A percentile compares a stretch with the other conserved stretches of the same genome.
Conservation (phyloP, 2,797 vertebrate species). For the Sebastes alutus region DNA sequence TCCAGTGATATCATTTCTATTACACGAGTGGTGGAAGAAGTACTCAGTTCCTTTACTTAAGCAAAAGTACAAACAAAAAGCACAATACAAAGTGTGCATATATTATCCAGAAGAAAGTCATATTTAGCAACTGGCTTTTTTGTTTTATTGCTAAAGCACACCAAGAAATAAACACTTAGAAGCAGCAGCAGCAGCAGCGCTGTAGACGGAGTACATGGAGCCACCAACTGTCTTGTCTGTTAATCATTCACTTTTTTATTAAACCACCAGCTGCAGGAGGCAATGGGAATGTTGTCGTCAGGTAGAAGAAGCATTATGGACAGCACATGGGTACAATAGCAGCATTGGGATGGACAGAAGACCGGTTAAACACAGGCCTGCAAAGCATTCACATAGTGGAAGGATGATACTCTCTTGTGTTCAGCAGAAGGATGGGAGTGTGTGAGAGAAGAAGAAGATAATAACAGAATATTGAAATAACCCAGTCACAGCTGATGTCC, state of each 20-base stretch:
- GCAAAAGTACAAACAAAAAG: not conserved
- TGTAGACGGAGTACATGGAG: conserved; percentile 32
- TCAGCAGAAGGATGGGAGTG: conserved; percentile 16
- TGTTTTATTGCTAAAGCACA: not conserved
- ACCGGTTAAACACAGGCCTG: conserved; percentile 44
- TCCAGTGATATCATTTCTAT: not conserved
- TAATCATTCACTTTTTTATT: conserved; percentile 83
- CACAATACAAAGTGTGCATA: not conserved
- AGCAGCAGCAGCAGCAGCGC: not conserved
- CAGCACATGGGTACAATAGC: conserved; percentile 67
- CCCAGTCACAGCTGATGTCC: conserved; percentile 11
- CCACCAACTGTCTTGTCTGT: conserved; percentile 60
- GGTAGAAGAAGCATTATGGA: conserved; percentile 63
- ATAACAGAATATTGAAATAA: conserved; percentile 7
- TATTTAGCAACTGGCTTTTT: not conserved
- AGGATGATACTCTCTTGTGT: conserved; percentile 13
- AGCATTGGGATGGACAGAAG: conserved; percentile 55
- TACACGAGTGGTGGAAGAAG: not conserved
- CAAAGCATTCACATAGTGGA: conserved; percentile 43
- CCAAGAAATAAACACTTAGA: not conserved
- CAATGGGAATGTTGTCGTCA: conserved; percentile 58
- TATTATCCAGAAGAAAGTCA: not conserved
- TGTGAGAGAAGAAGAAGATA: not conserved
- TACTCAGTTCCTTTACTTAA: not conserved
- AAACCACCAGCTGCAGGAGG: conserved; percentile 72